Conservation (phyloP, 2,113 vertebrate species). For the Phaethon lepturus region DNA sequence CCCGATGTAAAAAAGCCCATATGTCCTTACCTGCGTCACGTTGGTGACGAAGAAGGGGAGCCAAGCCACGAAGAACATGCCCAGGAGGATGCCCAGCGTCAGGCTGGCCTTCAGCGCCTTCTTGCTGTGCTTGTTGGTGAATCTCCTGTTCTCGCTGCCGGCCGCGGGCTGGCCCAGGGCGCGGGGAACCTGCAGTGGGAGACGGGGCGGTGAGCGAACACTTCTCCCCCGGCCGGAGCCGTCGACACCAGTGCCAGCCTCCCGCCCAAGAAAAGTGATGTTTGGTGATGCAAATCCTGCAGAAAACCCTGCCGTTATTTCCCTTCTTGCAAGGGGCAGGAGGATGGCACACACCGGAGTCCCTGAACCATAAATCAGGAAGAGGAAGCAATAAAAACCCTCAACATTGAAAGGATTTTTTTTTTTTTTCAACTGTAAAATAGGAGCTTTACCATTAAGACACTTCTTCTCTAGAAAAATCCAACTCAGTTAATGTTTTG, state of each 20-base stretch:
- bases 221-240: accelerated
- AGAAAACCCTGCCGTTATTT: not conserved
- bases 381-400: not conserved
- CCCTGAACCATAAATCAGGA: not conserved
- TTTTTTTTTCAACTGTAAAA: not conserved
- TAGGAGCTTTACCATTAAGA: not conserved
- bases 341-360: accelerated
- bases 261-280: not conserved
- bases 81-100: constrained; percentile 91
- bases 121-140: constrained; percentile 89
- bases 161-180: constrained; percentile 36
- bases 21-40: constrained; percentile 85
- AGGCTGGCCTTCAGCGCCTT: constrained; percentile 95
- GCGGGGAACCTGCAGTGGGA: constrained; percentile 21
- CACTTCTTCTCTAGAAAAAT: not conserved
- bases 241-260: accelerated
- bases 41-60: constrained; percentile 95
- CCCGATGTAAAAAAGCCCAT: accelerated
- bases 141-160: constrained; percentile 81
- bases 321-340: accelerated
- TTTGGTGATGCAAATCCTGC: not conserved
- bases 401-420: accelerated
- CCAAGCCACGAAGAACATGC: constrained; percentile 96
- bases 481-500: not conserved
- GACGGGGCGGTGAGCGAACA: not conserved